phyloP scores from a whole-genome alignment of 2,113 vertebrate species.

The Pygoscelis adeliae region DNA sequence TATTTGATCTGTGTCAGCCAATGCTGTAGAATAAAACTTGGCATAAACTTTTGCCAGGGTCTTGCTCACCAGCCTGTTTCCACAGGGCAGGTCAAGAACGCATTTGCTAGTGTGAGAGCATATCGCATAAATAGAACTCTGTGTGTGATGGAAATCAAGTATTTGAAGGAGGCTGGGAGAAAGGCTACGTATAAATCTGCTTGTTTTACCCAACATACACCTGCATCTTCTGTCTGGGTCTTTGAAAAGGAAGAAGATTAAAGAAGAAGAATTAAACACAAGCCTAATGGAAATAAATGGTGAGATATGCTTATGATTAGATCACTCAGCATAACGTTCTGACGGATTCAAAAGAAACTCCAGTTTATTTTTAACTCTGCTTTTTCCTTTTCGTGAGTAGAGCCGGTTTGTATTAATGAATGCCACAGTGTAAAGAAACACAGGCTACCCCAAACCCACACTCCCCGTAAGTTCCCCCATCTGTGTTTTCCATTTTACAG shows the following conservation, averaged over 20 bases:
- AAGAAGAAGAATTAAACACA: neutral
- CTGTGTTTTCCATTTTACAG: neutral
- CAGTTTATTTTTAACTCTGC: neutral
- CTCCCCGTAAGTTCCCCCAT: neutral
- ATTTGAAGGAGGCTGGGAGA: neutral
- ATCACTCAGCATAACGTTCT: neutral
- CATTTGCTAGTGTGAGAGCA: neutral
- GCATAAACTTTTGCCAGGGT: neutral
- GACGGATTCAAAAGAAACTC: neutral
- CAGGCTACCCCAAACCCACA: neutral
- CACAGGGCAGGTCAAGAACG: neutral
- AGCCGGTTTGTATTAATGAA: neutral
- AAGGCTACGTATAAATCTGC: neutral
- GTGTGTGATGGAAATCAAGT: neutral
- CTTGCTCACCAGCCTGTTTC: neutral
- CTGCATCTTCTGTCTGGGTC: neutral
- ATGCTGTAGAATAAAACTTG: fast-evolving
- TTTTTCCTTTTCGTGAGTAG: neutral
- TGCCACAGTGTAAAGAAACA: neutral
- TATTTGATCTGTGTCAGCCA: neutral
- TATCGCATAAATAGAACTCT: neutral
- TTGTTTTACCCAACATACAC: neutral
- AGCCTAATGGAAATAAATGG: neutral
- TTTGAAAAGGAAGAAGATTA: neutral
- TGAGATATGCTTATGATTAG: fast-evolving